Conservation (phyloP, 2,113 vertebrate genomes). For the Penelope pileata region DNA sequence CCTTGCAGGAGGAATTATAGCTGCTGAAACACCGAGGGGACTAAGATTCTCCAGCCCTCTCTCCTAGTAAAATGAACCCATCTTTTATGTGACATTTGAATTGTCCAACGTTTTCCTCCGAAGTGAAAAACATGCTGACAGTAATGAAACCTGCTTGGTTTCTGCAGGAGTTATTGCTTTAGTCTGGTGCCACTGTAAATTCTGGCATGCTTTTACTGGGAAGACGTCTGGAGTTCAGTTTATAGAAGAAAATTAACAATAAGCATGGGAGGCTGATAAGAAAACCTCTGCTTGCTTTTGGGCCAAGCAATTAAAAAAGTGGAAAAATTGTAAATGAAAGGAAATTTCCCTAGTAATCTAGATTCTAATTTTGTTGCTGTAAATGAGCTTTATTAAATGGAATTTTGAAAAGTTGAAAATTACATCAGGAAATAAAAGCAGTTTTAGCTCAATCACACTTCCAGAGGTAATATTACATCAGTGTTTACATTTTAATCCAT, state of each 20-base stretch:
- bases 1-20: background rate
- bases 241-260: constrained; percentile 54
- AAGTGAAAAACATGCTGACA: constrained; percentile 65
- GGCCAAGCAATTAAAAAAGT: constrained; percentile 25
- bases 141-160: constrained; percentile 27
- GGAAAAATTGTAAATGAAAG: background rate
- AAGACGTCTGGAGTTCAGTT: constrained; percentile 47
- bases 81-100: constrained; percentile 18
- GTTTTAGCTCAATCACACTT: background rate
- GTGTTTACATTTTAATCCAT: background rate
- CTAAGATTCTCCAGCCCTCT: background rate
- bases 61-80: background rate
- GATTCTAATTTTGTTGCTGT: background rate
- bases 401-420: background rate
- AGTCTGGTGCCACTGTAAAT: constrained; percentile 49
- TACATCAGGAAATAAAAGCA: background rate
- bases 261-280: constrained; percentile 46
- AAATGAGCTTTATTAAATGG: background rate
- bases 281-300: background rate
- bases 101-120: constrained; percentile 4
- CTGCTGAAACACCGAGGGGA: background rate
- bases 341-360: background rate
- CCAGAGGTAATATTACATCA: background rate
- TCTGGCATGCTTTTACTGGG: constrained; percentile 27
- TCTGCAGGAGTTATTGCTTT: constrained; percentile 38